phyloP scores from a whole-genome alignment of 2,113 vertebrate species.

The Mesocricetus auratus region DNA sequence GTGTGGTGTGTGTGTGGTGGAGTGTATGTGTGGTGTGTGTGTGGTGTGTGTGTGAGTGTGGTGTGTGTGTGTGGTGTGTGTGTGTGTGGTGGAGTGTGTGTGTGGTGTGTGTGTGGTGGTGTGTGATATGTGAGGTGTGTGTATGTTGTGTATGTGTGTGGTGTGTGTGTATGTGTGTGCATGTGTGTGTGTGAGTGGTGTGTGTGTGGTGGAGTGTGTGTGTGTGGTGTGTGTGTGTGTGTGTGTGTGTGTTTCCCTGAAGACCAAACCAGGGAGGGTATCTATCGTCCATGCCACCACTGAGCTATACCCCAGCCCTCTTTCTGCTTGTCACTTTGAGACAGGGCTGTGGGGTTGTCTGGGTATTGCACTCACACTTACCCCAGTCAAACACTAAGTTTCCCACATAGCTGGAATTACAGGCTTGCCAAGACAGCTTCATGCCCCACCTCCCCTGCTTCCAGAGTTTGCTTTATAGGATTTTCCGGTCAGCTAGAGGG shows the following conservation, averaged over 20 bases:
- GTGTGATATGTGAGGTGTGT: too few relatives aligned
- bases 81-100: too few relatives aligned
- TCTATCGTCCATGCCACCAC: not conserved
- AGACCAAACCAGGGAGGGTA: not conserved
- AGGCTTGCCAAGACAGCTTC: not conserved
- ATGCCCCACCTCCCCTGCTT: not conserved
- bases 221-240: not conserved
- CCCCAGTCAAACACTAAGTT: not conserved
- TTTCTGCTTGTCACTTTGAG: not conserved
- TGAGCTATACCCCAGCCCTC: not conserved
- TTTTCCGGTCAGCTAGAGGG: not conserved
- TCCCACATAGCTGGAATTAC: not conserved
- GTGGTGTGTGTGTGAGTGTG: fast-evolving
- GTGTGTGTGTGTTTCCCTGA: not conserved
- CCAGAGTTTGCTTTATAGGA: not conserved
- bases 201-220: not conserved
- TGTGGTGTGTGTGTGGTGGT: too few relatives aligned
- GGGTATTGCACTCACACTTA: not conserved
- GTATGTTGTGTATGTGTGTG: fast-evolving
- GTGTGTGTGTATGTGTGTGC: not conserved
- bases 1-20: too few relatives aligned
- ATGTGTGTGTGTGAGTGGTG: fast-evolving
- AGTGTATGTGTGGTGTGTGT: too few relatives aligned
- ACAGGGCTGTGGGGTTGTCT: not conserved
- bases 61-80: not conserved